Evolutionary conservation across 2,797 vertebrate species (phyloP), one percentile per base, ranked within the genome.

Genomic region (Urophycis tenuis): DNA sequence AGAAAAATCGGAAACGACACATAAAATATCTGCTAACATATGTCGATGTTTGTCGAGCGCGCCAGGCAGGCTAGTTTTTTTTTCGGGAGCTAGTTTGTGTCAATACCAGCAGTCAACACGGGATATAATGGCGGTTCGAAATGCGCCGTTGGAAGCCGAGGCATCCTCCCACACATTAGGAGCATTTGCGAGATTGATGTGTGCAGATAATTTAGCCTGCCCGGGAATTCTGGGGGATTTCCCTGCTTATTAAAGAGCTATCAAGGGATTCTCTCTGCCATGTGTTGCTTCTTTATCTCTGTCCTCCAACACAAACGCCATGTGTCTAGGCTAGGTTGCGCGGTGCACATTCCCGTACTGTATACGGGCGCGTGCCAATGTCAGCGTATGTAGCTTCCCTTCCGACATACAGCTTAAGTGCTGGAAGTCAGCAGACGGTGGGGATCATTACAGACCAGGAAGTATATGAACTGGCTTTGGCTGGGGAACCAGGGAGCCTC

Each of bases 111-210:
- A 9, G 53, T 60, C 53, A 8, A 60, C 53, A 25, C 19, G 53
- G 53, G 53, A 60, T n/a, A n/a, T 25, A 25, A 60, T 25, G 53
- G 53, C 39, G 39, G 69, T 49, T 19, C 22, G 14, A 31, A 31
- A 73, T n/a, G n/a, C 45, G 22, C 49, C 32, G 22, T 11, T 32
- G 15, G n/a, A 33, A 31, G 17, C 45, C 12, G 33, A 25, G 31
- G 14, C 45, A 34, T 69, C 25, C 33, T 75, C 33, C 53, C 53
- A 35, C 74, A 75, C 60, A 69, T 75, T 36, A 75, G 22, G 53
- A 53, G 32, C 60, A 25, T 75, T 64, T 75, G n/a, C 17, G 22
- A 34, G 74, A 75, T 67, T 75, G 49, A 75, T 31, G 60, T 22
- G 41, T 3, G n/a, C 11, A 33, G 32, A 75, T 75, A n/a, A 14